Conservation (phyloP, 2,113 vertebrate species). For the Bungarus multicinctus region DNA sequence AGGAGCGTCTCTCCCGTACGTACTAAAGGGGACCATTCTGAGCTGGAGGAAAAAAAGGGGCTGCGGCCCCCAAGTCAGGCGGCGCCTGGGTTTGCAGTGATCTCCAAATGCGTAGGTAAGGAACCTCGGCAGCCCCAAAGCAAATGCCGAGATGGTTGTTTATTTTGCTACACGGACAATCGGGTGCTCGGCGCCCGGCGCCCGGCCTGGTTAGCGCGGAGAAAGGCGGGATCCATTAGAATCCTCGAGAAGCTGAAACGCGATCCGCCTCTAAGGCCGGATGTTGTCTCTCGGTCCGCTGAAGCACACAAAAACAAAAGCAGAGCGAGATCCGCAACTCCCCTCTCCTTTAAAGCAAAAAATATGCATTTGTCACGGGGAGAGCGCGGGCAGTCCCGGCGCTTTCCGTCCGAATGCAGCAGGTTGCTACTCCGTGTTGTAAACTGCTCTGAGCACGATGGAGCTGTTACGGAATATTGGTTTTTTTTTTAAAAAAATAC, state of each 20-base stretch:
- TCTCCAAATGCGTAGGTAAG: not conserved
- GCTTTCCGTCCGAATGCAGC: not conserved
- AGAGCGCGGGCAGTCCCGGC: not conserved
- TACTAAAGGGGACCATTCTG: not conserved
- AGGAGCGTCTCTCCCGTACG: not conserved
- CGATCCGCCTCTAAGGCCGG: not conserved
- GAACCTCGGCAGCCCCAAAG: not conserved
- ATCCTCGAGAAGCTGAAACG: slow-evolving; percentile 21
- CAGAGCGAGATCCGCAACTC: not conserved
- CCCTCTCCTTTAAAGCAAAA: accelerated
- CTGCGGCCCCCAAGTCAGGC: not conserved
- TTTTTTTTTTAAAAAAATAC: not conserved
- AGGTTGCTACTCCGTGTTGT: not conserved
- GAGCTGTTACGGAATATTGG: not conserved
- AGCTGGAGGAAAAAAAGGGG: not conserved
- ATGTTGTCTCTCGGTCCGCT: not conserved
- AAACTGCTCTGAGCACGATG: not conserved
- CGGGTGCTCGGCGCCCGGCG: not conserved
- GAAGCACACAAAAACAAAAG: not conserved
- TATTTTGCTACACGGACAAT: not conserved
- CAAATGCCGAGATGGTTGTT: not conserved
- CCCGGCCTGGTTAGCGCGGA: not conserved
- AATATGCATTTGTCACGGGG: not conserved
- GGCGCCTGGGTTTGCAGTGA: too few species aligned
- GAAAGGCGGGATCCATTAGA: not conserved